Evolutionary conservation across 2,888 invertebrate genomes (phyloP).

Genomic region (Amiota communis): DNA sequence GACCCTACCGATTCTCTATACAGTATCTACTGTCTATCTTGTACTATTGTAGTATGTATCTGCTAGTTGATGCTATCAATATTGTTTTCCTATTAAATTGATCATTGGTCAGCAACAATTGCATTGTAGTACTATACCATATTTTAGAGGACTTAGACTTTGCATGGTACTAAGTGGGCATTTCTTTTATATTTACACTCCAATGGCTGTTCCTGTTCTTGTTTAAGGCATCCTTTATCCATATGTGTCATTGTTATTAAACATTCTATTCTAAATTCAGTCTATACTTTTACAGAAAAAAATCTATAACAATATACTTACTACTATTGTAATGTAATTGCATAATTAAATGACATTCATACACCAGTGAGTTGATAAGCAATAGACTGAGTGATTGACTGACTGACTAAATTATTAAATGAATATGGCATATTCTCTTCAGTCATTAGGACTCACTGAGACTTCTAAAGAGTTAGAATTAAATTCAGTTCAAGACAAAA

Average conservation of each 20-base stretch:
- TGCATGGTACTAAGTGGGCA: no score
- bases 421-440: not conserved
- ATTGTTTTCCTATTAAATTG: constrained; percentile 73
- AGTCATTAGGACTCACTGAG: no score
- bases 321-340: constrained; percentile 31
- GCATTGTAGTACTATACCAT: constrained; percentile 30
- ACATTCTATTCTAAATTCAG: no score
- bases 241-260: no score
- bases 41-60: not conserved
- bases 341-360: constrained; percentile 44
- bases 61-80: constrained; percentile 60
- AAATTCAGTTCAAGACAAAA: no score
- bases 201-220: not conserved
- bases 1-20: no score
- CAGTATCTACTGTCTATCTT: not conserved
- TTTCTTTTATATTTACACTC: no score
- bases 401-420: not conserved
- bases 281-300: not conserved
- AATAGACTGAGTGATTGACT: not conserved
- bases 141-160: constrained; percentile 30
- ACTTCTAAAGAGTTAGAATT: no score
- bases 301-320: not conserved
- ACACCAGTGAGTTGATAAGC: constrained; percentile 16
- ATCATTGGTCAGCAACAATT: constrained; percentile 70
- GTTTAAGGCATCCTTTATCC: constrained; percentile 14